Evolutionary conservation across 2,888 invertebrate genomes (phyloP).

Genomic region (Tachina fera): DNA sequence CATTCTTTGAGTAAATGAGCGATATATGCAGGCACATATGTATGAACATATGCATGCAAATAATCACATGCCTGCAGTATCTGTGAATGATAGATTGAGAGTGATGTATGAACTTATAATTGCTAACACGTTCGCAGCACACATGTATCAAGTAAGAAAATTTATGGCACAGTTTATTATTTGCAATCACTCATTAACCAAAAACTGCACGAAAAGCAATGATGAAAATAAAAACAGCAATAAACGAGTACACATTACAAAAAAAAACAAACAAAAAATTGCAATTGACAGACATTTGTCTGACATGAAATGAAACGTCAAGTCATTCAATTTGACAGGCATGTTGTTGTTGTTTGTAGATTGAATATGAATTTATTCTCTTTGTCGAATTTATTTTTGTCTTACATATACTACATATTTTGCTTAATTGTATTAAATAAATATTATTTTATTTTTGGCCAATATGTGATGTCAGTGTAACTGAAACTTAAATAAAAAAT

Average conservation of each 20-base stretch:
- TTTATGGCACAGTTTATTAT: constrained; percentile 62
- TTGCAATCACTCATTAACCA: constrained; percentile 67
- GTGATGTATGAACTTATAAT: constrained; percentile 64
- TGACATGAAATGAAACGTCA: constrained; percentile 71
- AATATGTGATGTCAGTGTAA: constrained; percentile 57
- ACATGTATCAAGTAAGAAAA: constrained; percentile 47
- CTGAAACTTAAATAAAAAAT: constrained; percentile 31
- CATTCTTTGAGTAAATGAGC: too few species aligned
- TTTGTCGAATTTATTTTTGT: not conserved
- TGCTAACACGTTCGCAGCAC: constrained; percentile 56
- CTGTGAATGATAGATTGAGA: constrained; percentile 16
- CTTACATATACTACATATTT: constrained; percentile 7
- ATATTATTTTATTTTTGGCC: constrained; percentile 34
- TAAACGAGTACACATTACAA: not conserved
- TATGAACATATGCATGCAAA: not conserved
- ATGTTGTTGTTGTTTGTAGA: constrained; percentile 70
- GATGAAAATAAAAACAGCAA: constrained; percentile 34
- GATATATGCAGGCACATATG: too few species aligned
- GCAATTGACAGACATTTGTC: constrained; percentile 70
- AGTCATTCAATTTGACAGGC: constrained; percentile 71
- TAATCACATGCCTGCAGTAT: too few species aligned
- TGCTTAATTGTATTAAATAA: constrained; percentile 33
- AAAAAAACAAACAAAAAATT: constrained; percentile 34
- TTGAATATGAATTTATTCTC: constrained; percentile 38
- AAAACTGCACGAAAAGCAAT: constrained; percentile 36